Conservation (phyloP, 2,888 invertebrate genomes). For the Ecdyonurus torrentis region DNA sequence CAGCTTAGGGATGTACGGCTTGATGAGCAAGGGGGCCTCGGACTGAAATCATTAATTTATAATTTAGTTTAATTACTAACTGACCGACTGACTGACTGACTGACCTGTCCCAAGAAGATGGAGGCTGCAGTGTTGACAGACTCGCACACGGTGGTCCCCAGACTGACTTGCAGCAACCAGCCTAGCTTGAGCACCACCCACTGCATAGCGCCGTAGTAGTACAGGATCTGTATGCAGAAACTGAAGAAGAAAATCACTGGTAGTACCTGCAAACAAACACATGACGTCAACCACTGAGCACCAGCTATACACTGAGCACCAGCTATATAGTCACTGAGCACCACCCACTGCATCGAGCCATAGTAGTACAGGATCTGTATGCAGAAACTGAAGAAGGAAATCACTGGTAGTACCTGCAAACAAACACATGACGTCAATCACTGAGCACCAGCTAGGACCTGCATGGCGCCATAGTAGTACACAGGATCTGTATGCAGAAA, state of each 20-base stretch:
- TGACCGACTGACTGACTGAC: neutral
- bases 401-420: conserved; percentile 75
- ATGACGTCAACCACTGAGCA: neutral
- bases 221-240: conserved; percentile 32
- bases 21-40: conserved; percentile 76
- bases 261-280: conserved; percentile 20
- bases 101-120: conserved; percentile 35
- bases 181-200: conserved; percentile 30
- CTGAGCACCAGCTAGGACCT: too few species aligned
- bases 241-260: conserved; percentile 37
- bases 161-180: conserved; percentile 27
- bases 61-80: neutral
- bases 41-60: too few species aligned
- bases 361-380: conserved; percentile 78
- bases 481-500: too few species aligned
- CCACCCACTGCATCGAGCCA: conserved; percentile 75
- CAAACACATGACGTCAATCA: too few species aligned
- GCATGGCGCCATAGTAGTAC: too few species aligned
- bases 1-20: conserved; percentile 67
- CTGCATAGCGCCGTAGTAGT: conserved; percentile 34
- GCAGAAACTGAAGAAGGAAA: conserved; percentile 86
- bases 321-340: too few species aligned
- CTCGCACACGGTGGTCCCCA: conserved; percentile 38
- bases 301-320: too few species aligned
- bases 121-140: conserved; percentile 37